Evolutionary conservation across 2,797 vertebrate genomes (phyloP).

Genomic region (Trematocara caparti): DNA sequence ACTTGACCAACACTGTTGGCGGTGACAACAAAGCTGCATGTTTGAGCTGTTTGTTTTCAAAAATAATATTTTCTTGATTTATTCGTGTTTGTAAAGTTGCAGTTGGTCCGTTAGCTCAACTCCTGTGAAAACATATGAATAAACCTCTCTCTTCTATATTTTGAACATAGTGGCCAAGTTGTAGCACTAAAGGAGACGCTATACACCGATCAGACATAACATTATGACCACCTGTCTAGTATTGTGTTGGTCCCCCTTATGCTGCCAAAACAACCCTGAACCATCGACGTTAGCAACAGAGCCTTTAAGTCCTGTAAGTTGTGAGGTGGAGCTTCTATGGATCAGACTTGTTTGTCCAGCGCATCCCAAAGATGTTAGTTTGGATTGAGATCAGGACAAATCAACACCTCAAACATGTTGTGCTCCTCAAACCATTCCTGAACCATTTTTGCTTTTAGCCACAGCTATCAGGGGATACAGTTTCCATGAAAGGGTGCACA

Average conservation of each 20-base stretch:
- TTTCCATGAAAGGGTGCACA: background rate
- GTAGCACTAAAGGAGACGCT: background rate
- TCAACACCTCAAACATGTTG: background rate
- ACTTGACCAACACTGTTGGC: background rate
- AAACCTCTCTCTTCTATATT: background rate
- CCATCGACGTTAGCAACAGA: accelerated
- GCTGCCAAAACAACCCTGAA: background rate
- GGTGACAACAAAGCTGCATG: background rate
- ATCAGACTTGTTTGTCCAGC: background rate
- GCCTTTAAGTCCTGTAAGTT: background rate
- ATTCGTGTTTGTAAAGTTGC: background rate
- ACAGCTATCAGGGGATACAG: background rate
- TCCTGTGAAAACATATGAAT: background rate
- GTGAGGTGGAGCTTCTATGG: background rate
- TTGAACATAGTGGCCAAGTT: background rate
- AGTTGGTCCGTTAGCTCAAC: background rate
- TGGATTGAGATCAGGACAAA: background rate
- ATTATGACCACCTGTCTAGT: background rate
- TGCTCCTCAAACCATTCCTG: background rate
- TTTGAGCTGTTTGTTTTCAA: background rate
- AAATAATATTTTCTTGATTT: background rate
- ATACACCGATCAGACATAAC: background rate
- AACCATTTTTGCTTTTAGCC: background rate
- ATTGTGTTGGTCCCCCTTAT: background rate
- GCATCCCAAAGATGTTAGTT: background rate